These are phyloP conservation scores for Cephus pygmeus DNA, from an alignment of 2,888 invertebrate species.

Conservation along the genomic window DNA sequence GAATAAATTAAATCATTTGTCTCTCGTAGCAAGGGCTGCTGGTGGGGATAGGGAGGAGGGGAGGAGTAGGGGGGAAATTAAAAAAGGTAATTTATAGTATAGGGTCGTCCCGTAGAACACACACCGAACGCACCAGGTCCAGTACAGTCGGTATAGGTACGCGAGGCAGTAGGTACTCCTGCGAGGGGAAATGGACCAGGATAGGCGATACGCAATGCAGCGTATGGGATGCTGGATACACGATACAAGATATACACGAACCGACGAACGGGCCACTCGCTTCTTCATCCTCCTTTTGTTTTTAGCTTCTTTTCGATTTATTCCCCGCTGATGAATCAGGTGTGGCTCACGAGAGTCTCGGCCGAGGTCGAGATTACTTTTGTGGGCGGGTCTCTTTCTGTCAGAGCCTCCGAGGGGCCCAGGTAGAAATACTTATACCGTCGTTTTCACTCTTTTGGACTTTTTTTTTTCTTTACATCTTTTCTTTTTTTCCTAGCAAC, in stretches of 20 bases:
- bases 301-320: slow-evolving; percentile 53
- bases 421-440: slow-evolving; percentile 40
- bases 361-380: slow-evolving; percentile 62
- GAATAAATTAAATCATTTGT: slow-evolving; percentile 63
- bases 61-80: slow-evolving; percentile 39
- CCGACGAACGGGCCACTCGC: slow-evolving; percentile 6
- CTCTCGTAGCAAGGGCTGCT: slow-evolving; percentile 27
- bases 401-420: slow-evolving; percentile 55
- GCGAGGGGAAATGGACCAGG: not conserved
- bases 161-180: not conserved
- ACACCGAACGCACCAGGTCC: slow-evolving; percentile 33
- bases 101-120: slow-evolving; percentile 18
- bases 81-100: slow-evolving; percentile 47
- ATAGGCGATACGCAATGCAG: not conserved
- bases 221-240: not conserved
- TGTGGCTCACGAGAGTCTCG: slow-evolving; percentile 42
- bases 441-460: slow-evolving; percentile 16
- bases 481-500: slow-evolving; percentile 24
- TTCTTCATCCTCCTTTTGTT: slow-evolving; percentile 15
- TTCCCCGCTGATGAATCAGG: slow-evolving; percentile 64
- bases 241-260: not conserved
- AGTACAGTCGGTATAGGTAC: not conserved
- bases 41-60: not conserved
- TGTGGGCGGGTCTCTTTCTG: slow-evolving; percentile 65
- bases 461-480: slow-evolving; percentile 13